Evolutionary conservation across 2,797 vertebrate species (phyloP).

Genomic region (Natrix natrix): DNA sequence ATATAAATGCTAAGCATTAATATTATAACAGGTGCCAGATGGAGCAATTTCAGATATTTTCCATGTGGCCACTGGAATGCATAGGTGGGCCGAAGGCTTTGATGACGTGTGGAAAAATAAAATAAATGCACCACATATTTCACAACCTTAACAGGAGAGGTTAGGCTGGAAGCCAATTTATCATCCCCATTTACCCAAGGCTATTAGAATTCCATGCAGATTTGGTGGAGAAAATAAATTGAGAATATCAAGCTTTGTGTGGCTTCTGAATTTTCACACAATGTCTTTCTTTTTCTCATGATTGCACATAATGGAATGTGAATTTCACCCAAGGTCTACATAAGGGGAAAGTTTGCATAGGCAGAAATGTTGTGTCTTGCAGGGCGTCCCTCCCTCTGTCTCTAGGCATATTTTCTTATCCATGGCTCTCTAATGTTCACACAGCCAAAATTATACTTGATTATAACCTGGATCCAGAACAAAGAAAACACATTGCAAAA

Average conservation of each 20-base stretch:
- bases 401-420: not conserved
- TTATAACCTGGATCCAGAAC: not conserved
- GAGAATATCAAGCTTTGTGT: not conserved
- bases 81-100: slow-evolving; percentile 5
- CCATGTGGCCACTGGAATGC: not conserved
- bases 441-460: not conserved
- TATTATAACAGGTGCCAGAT: slow-evolving; percentile 17
- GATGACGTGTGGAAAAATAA: slow-evolving; percentile 12
- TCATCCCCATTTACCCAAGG: not conserved
- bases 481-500: not conserved
- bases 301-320: not conserved
- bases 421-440: not conserved
- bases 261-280: not conserved
- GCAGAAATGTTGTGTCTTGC: not conserved
- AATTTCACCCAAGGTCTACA: not conserved
- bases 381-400: not conserved
- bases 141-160: not conserved
- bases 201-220: not conserved
- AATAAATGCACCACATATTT: slow-evolving; percentile 12
- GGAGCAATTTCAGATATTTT: slow-evolving; percentile 13
- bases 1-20: not conserved
- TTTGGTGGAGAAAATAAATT: not conserved
- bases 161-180: not conserved
- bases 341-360: not conserved
- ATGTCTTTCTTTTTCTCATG: not conserved